Evolutionary conservation across 2,113 vertebrate species (phyloP).

Genomic region (Calonectris borealis): DNA sequence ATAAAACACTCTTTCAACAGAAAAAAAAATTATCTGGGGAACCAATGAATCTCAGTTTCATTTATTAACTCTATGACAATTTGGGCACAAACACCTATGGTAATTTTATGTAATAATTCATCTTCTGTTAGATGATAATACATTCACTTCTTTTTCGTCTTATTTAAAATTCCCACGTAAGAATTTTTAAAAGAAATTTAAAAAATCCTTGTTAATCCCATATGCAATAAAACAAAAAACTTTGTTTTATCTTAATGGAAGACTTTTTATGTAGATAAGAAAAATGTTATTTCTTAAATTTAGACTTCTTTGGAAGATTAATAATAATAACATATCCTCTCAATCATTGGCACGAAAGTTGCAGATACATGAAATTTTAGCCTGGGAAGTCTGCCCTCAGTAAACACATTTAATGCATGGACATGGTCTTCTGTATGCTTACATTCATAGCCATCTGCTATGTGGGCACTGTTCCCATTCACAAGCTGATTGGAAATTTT

Average conservation of each 20-base stretch:
- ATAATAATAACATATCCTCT: background rate
- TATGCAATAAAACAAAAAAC: background rate
- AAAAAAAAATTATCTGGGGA: background rate
- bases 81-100: background rate
- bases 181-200: background rate
- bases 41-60: background rate
- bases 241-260: background rate
- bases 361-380: slow-evolving; percentile 43
- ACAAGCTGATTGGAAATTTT: slow-evolving; percentile 17
- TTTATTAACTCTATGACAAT: background rate
- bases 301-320: background rate
- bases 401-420: slow-evolving; percentile 41
- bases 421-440: slow-evolving; percentile 12
- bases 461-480: slow-evolving; percentile 45
- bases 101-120: background rate
- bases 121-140: background rate
- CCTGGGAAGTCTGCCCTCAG: slow-evolving; percentile 47
- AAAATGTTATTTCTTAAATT: background rate
- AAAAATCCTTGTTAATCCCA: background rate
- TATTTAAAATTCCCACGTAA: background rate
- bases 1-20: background rate
- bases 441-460: slow-evolving; percentile 46
- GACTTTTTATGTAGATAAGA: background rate
- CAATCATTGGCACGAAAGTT: background rate
- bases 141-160: background rate